Evolutionary conservation across 2,888 invertebrate genomes (phyloP).

Genomic region (Mamestra brassicae): DNA sequence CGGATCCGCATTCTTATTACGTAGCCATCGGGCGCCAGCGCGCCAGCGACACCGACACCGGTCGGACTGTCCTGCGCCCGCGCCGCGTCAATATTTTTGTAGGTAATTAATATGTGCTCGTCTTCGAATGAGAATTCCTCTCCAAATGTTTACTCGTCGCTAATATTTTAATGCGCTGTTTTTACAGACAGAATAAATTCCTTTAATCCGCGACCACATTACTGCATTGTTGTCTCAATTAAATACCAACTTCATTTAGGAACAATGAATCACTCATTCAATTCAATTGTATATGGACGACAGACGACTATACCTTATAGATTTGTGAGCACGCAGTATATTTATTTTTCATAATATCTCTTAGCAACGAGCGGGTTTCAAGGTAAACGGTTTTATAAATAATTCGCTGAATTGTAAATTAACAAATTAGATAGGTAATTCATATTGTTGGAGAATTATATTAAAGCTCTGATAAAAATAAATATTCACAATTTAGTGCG

Average conservation of each 20-base stretch:
- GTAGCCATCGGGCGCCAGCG: constrained; percentile 83
- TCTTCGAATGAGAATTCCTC: constrained; percentile 77
- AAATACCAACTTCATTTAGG: constrained; percentile 52
- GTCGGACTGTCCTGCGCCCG: constrained; percentile 75
- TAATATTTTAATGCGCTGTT: constrained; percentile 56
- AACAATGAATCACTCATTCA: constrained; percentile 61
- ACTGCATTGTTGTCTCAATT: constrained; percentile 58
- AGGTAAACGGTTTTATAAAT: constrained; percentile 84
- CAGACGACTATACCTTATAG: constrained; percentile 42
- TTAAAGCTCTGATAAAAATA: constrained; percentile 53
- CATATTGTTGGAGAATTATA: constrained; percentile 73
- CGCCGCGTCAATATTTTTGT: constrained; percentile 87
- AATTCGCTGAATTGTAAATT: constrained; percentile 80
- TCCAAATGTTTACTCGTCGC: constrained; percentile 74
- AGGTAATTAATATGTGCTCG: constrained; percentile 85
- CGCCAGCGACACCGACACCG: constrained; percentile 69
- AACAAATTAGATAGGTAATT: constrained; percentile 78
- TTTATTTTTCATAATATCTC: constrained; percentile 81
- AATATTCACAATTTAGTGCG: constrained; percentile 47
- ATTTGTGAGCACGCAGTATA: constrained; percentile 69
- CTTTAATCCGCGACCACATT: constrained; percentile 52
- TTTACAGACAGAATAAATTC: constrained; percentile 43
- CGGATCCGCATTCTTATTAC: constrained; percentile 90
- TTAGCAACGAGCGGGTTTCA: constrained; percentile 84
- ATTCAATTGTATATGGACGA: constrained; percentile 50